Conservation (phyloP, 2,797 vertebrate species). For the Esox masquinongy region DNA sequence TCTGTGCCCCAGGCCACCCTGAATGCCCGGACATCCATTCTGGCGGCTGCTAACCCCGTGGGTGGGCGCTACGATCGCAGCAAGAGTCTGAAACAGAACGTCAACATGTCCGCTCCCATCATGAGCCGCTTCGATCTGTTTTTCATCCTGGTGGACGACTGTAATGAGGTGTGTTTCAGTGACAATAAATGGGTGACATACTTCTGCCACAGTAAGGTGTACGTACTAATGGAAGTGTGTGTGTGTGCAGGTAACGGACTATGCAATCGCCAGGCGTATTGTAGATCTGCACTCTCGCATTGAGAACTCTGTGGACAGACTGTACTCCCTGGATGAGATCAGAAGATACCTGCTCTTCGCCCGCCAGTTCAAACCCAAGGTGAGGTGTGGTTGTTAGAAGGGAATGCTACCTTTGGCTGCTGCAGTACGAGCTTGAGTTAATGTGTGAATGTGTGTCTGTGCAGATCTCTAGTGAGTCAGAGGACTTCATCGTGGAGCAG, state of each 20-base stretch:
- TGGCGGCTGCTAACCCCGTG: slow-evolving; percentile 96
- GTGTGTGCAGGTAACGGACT: slow-evolving; percentile 87
- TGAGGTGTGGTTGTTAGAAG: slow-evolving; percentile 48
- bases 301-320: slow-evolving; percentile 89
- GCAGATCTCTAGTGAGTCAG: slow-evolving; percentile 95
- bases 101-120: slow-evolving; percentile 94
- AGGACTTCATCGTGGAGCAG: slow-evolving; percentile 97
- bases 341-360: slow-evolving; percentile 95
- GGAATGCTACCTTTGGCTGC: neutral
- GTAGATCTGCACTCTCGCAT: slow-evolving; percentile 94
- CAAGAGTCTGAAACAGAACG: slow-evolving; percentile 96
- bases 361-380: slow-evolving; percentile 97
- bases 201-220: neutral
- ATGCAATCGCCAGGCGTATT: slow-evolving; percentile 95
- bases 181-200: neutral
- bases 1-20: slow-evolving; percentile 85
- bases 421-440: neutral
- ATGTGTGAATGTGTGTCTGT: neutral
- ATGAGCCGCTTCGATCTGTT: slow-evolving; percentile 99
- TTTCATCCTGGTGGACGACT: slow-evolving; percentile 98
- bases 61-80: slow-evolving; percentile 92
- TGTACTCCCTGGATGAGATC: slow-evolving; percentile 95
- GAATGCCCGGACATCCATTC: slow-evolving; percentile 96
- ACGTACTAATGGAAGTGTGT: neutral
- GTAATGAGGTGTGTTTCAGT: slow-evolving; percentile 86